These are phyloP conservation scores for Polietes domitor DNA, from an alignment of 2,888 invertebrate genomes.

Conservation along the genomic window DNA sequence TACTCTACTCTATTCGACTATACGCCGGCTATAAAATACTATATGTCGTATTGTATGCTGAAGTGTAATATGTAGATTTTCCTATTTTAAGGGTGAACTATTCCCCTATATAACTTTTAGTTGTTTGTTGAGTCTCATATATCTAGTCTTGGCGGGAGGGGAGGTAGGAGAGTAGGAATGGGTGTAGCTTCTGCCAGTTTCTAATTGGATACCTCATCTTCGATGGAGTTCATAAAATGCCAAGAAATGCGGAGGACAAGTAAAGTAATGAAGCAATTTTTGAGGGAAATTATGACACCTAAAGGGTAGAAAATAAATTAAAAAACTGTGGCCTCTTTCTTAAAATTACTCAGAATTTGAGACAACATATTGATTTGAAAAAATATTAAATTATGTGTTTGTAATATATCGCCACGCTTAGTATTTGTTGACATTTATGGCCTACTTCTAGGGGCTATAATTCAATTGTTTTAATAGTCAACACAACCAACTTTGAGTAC, in stretches of 20 bases:
- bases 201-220: conserved; percentile 52
- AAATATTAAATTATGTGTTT: no score
- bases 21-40: conserved; percentile 24
- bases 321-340: no score
- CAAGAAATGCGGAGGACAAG: neutral
- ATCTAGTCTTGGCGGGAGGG: neutral
- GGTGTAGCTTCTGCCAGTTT: neutral
- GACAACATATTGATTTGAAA: no score
- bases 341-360: no score
- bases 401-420: no score
- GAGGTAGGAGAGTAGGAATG: neutral
- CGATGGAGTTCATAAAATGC: neutral
- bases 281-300: neutral
- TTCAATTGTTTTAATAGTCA: no score
- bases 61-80: conserved; percentile 53
- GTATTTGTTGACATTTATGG: no score
- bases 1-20: no score
- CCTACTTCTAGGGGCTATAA: no score
- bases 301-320: no score
- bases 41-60: conserved; percentile 9
- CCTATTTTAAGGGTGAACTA: conserved; percentile 31
- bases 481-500: no score
- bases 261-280: conserved; percentile 2
- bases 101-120: conserved; percentile 28
- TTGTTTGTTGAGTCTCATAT: conserved; percentile 35